phyloP scores from a whole-genome alignment of 2,113 vertebrate genomes.

The Trinectes maculatus region DNA sequence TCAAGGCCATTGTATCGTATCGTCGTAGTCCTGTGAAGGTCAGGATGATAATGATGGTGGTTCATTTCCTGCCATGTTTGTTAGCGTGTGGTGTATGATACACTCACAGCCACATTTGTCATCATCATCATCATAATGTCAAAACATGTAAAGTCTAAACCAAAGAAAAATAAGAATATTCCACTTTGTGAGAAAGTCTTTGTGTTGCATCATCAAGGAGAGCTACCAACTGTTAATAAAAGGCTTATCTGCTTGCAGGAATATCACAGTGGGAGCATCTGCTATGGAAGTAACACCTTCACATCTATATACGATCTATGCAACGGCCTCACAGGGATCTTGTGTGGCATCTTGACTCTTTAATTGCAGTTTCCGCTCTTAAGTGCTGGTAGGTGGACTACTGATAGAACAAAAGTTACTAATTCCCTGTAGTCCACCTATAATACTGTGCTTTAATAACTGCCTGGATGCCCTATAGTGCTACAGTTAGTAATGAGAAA shows the following conservation, averaged over 20 bases:
- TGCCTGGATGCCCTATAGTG: too few species aligned
- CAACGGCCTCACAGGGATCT: background rate
- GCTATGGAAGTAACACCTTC: constrained; percentile 3
- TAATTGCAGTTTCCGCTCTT: too few species aligned
- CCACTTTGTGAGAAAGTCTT: constrained; percentile 36
- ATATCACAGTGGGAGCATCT: constrained; percentile 15
- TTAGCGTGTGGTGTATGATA: constrained; percentile 4
- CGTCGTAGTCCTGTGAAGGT: constrained; percentile 44
- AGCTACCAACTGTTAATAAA: constrained; percentile 38
- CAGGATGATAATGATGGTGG: constrained; percentile 19
- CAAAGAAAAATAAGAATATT: constrained; percentile 27
- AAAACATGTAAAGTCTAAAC: constrained; percentile 34
- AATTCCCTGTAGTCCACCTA: too few species aligned
- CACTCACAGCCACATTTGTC: constrained; percentile 7
- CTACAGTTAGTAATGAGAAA: too few species aligned
- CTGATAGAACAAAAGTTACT: too few species aligned
- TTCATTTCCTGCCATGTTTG: constrained; percentile 42
- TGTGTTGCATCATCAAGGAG: constrained; percentile 44
- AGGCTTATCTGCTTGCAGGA: constrained; percentile 16
- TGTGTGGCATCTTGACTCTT: too few species aligned
- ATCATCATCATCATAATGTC: constrained; percentile 25
- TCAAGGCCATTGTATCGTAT: constrained; percentile 54
- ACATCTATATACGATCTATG: background rate
- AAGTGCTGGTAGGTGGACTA: too few species aligned
- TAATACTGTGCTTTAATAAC: too few species aligned